These are phyloP conservation scores for Melangyna quadrimaculata DNA, from an alignment of 2,888 invertebrate species.

Conservation along the genomic window DNA sequence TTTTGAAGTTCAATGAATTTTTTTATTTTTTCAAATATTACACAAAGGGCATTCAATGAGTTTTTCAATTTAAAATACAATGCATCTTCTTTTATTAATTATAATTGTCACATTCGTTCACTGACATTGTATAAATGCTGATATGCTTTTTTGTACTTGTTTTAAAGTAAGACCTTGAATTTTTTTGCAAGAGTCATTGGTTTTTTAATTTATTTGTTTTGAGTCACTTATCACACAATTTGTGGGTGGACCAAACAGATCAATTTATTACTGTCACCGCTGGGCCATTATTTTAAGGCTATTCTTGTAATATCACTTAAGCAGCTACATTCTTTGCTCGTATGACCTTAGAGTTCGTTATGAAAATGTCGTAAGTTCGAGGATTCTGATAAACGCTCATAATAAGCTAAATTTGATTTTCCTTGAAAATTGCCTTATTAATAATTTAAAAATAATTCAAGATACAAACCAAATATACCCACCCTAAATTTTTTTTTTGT, in stretches of 20 bases:
- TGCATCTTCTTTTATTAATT: conserved; percentile 42
- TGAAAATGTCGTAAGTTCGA: no score
- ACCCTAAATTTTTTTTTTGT: no score
- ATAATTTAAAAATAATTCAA: background rate
- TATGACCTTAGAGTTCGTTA: no score
- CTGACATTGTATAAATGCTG: conserved; percentile 43
- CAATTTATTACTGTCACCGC: conserved; percentile 13
- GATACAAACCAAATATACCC: background rate
- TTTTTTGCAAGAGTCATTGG: background rate
- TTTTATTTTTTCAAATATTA: background rate
- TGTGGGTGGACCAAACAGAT: conserved; percentile 9
- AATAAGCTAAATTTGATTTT: no score
- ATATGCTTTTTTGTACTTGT: background rate
- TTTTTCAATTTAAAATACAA: conserved; percentile 18
- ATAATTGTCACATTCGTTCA: conserved; percentile 9
- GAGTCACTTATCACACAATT: background rate
- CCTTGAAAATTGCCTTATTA: no score
- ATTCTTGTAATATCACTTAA: no score
- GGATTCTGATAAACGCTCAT: no score
- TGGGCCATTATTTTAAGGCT: no score
- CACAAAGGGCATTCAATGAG: conserved; percentile 49
- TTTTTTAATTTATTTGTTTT: background rate
- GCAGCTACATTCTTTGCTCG: no score
- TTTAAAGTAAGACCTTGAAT: conserved; percentile 56
- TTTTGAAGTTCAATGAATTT: conserved; percentile 58